Base-by-base conservation (phyloP, 1,140 invertebrate genomes). In the Drosophila parvula region DNA sequence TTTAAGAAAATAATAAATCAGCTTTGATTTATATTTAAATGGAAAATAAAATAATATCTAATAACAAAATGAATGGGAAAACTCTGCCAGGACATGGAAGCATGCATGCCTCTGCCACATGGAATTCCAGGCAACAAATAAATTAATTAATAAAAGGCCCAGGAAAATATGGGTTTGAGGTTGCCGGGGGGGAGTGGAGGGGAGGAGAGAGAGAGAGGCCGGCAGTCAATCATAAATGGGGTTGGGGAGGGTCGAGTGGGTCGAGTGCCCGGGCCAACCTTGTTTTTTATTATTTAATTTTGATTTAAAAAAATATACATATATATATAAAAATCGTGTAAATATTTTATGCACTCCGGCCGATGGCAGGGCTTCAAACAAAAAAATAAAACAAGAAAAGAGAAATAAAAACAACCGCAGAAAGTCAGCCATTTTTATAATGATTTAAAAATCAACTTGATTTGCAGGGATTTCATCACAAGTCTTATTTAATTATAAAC, bases 101-200 rank as follows among this genome's bases (percentile, higher is more conserved):
- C n/a, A n/a, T n/a, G n/a, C n/a, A n/a, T 60, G 45, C 10, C 22
- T 30, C 36, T 30, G 28, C 34, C 51, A 62, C 28, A 12, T 28
- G 36, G 11, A 10, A 16, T 36, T 36, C 12, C 50, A 36, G 16
- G 53, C 50, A 74, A 67, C 69, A 89, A 89, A 80, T 84, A 88
- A 88, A 88, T 88, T 89, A 88, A 88, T 84, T 88, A 89, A 88
- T 83, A 89, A 89, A 79, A 89, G 83, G 73, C 40, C 83, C 71
- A 79, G 36, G 41, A 60, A 60, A 34, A 48, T 48, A 32, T 53
- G 50, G 50, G 32, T 9, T 41, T 50, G 56, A 48, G 58, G 22
- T 50, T 69, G 57, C 57, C 16, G 27, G 22, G 48, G 50, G 30
- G 12, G 2, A 12, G 11, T 22, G 61, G 14, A 10, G 7, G 27